Base-by-base conservation (phyloP, 2,888 invertebrate species). In the Podabrus alpinus region DNA sequence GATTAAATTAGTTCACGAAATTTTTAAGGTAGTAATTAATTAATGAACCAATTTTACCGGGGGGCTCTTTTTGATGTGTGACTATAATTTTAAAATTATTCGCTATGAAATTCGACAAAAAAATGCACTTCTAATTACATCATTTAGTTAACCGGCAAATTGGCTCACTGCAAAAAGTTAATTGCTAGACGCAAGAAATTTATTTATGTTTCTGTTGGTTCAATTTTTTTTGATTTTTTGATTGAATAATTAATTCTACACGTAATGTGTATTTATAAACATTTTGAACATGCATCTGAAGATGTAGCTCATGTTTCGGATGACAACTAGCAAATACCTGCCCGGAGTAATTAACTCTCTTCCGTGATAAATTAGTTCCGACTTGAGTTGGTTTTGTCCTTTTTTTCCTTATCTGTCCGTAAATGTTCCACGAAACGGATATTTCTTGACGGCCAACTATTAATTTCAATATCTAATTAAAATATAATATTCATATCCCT, bases 401-500 rank as follows among this genome's bases (percentile, higher is more conserved):
- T n/a, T 10, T 45, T 45, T 45, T 62, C 19, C 17, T 15, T 61
- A 61, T 61, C 10, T 61, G 61, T 61, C 15, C 13, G 17, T 13
- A 64, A 21, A 64, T 19, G 62, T 64, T 64, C 19, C 59, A 15
- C 25, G 60, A 17, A 67, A 66, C 67, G 16, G 60, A 71, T 67
- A 66, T 60, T 67, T 60, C 61, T 71, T 15, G 59, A 66, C 66
- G 71, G 66, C 15, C 60, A 71, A 66, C 60, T 59, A 59, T 71
- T 67, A 71, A 71, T 66, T 71, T 67, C 16, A 25, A 59, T 60
- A 9, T 13, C 59, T 25, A 71, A 71, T 71, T 71, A 71, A 45
- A 71, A 71, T 60, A n/a, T n/a, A n/a, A n/a, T n/a, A n/a, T n/a
- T n/a, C n/a, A n/a, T n/a, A n/a, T 71, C 71, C 60, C 10, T 59